These are phyloP conservation scores for Taurulus bubalis DNA, from an alignment of 2,113 vertebrate species.

Conservation along the genomic window DNA sequence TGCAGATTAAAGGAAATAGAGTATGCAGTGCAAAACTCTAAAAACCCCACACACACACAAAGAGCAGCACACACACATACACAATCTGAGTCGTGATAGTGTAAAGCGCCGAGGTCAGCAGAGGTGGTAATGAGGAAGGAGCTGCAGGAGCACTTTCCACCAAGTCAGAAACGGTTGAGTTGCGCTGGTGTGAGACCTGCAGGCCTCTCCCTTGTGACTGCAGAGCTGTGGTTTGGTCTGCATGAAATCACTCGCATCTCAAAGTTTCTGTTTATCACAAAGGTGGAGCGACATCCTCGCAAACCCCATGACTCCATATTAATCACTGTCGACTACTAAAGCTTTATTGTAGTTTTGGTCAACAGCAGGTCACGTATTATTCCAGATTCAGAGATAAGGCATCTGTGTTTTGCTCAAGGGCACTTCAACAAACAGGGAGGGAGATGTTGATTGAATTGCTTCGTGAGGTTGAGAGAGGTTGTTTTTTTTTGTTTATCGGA, in stretches of 20 bases:
- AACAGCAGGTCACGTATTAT: not conserved
- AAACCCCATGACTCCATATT: slow-evolving; percentile 18
- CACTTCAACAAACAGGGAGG: slow-evolving; percentile 5
- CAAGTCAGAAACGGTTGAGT: slow-evolving; percentile 35
- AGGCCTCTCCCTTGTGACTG: slow-evolving; percentile 37
- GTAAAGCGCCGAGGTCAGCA: slow-evolving; percentile 29
- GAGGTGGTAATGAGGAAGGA: slow-evolving; percentile 35
- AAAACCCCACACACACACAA: not conserved
- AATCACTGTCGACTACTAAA: not conserved
- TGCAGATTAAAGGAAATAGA: slow-evolving; percentile 12
- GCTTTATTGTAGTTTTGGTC: slow-evolving; percentile 14
- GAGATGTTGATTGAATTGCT: slow-evolving; percentile 11
- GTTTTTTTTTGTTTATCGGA: slow-evolving; percentile 61
- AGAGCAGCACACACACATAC: not conserved
- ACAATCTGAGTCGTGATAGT: slow-evolving; percentile 8
- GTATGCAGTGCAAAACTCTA: not conserved
- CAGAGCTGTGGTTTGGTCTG: slow-evolving; percentile 23
- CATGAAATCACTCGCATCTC: slow-evolving; percentile 23
- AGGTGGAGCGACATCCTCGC: slow-evolving; percentile 9
- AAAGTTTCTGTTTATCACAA: slow-evolving; percentile 14
- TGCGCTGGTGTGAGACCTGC: slow-evolving; percentile 20
- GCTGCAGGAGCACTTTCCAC: slow-evolving; percentile 34
- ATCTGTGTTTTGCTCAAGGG: slow-evolving; percentile 3
- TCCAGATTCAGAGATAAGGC: slow-evolving; percentile 15
- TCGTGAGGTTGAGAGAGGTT: slow-evolving; percentile 26